A percentile compares a stretch with the other conserved stretches of the same genome.
These are phyloP conservation scores for Mamestra configurata DNA, from an alignment of 1,140 invertebrate genomes.

Conservation along the genomic window DNA sequence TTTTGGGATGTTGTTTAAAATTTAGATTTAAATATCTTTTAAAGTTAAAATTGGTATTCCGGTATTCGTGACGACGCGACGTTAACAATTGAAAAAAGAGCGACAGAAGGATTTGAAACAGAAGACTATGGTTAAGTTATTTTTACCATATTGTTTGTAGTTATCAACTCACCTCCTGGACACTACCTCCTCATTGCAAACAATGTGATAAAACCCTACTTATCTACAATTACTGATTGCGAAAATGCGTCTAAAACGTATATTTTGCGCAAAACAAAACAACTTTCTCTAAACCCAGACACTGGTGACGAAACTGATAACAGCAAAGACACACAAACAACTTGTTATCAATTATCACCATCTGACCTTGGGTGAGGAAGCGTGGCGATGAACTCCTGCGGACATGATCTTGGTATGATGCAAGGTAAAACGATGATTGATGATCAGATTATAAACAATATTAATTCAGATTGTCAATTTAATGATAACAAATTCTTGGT, in stretches of 20 bases:
- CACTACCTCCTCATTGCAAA: background rate
- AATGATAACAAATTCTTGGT: background rate
- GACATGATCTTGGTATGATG: constrained; percentile 31
- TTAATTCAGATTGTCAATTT: constrained; percentile 15
- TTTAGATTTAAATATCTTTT: too few relatives aligned
- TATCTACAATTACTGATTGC: constrained; percentile 3
- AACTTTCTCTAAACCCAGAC: constrained; percentile 17
- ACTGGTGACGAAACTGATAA: constrained; percentile 33
- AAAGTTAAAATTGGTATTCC: too few relatives aligned
- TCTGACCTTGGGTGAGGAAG: constrained; percentile 24
- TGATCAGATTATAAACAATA: constrained; percentile 11
- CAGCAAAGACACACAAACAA: constrained; percentile 17
- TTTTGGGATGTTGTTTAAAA: too few relatives aligned
- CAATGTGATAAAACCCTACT: background rate
- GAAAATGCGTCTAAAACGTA: constrained; percentile 19
- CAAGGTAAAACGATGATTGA: constrained; percentile 31
- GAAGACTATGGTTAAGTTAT: too few relatives aligned
- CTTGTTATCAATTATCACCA: constrained; percentile 23
- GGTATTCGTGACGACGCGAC: too few relatives aligned
- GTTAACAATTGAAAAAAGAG: too few relatives aligned
- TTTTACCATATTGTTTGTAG: too few relatives aligned
- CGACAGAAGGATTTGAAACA: too few relatives aligned
- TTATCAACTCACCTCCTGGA: background rate
- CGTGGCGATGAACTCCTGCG: constrained; percentile 5
- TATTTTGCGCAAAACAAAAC: constrained; percentile 11